Conservation (phyloP, 2,888 invertebrate genomes). For the Thereva nobilitata region DNA sequence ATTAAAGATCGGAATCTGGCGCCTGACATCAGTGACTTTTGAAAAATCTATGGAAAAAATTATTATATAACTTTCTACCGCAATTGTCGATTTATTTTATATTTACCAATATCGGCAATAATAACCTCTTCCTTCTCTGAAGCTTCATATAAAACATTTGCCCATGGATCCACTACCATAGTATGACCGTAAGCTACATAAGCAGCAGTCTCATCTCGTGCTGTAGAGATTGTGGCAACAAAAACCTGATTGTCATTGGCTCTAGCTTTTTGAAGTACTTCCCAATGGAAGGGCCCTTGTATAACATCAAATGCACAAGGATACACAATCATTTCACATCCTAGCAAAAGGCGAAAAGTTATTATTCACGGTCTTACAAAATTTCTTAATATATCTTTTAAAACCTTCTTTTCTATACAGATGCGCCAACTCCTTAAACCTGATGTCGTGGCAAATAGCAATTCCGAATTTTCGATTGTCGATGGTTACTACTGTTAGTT, state of each 20-base stretch:
- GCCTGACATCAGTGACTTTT: constrained; percentile 73
- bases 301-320: constrained; percentile 93
- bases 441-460: constrained; percentile 94
- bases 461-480: constrained; percentile 77
- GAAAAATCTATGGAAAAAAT: constrained; percentile 65
- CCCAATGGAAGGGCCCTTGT: constrained; percentile 93
- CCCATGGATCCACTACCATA: constrained; percentile 78
- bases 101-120: constrained; percentile 73
- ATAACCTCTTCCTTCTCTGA: constrained; percentile 73
- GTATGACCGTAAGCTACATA: constrained; percentile 93
- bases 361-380: too few relatives aligned
- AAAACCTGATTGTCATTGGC: constrained; percentile 90
- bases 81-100: neutral
- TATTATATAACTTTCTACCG: neutral
- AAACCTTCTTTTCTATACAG: constrained; percentile 67
- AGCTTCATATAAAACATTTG: constrained; percentile 70
- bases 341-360: constrained; percentile 57
- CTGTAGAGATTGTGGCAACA: constrained; percentile 83
- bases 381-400: too few relatives aligned
- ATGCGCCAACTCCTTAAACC: constrained; percentile 87
- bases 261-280: constrained; percentile 76
- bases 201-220: constrained; percentile 71
- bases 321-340: constrained; percentile 80
- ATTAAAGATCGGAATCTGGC: constrained; percentile 77
- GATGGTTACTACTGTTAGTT: constrained; percentile 75